Base-by-base conservation (phyloP, 2,113 vertebrate genomes). In the Pleuronectes platessa region DNA sequence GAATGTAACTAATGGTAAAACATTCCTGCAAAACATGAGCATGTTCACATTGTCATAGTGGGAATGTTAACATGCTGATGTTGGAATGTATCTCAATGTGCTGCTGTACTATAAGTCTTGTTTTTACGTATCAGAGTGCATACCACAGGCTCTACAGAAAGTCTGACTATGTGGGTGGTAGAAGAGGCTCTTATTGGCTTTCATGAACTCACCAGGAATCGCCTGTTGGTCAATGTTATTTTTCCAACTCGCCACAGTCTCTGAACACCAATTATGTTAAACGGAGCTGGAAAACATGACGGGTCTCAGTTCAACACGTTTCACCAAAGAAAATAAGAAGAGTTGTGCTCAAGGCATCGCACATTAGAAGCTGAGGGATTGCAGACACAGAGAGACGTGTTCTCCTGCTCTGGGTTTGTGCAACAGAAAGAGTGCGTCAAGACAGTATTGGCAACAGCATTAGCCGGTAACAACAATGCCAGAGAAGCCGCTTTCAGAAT, bases 391-490 rank as follows among this genome's bases (percentile, higher is more conserved):
- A 77, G 63, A 79, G 40, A 73, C 40, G 0, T 80, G 40, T 68
- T 81, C 37, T 51, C 67, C 83, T 64, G 75, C 71, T 58, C 74
- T 74, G 86, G 81, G 54, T 83, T 79, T 66, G 68, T 62, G 78
- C 81, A 76, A 78, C 71, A 84, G 76, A 86, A 86, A 76, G 53
- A 55, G 53, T 88, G 87, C 61, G 79, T 88, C 87, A 82, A 71
- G 76, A 75, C 61, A 54, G 70, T 66, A 27, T 65, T 88, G 86
- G 86, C 84, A 84, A 65, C 31, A 55, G 62, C 63, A 35, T 56
- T 67, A 37, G 80, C 42, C 5, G 45, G 51, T 77, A 51, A 73
- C 84, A 83, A 76, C 80, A 82, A 82, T 74, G 56, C 70, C 85
- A 89, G 70, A 80, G 73, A 83, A 64, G 75, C 42, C 55, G 75